Conservation (phyloP, 2,113 vertebrate genomes). For the Gopherus evgoodei region DNA sequence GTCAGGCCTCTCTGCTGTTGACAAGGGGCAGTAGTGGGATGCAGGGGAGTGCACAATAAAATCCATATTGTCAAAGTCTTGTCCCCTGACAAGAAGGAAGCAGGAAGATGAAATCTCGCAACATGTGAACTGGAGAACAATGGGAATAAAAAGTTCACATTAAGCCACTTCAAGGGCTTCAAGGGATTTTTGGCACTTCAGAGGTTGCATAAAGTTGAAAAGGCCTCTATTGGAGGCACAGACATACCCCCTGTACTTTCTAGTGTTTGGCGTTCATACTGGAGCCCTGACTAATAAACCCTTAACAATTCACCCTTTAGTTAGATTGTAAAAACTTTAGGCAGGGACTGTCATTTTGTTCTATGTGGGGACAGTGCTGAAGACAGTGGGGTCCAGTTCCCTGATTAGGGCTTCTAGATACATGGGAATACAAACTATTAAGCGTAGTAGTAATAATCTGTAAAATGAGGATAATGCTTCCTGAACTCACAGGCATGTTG, state of each 20-base stretch:
- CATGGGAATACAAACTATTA: neutral
- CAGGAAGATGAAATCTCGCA: constrained; percentile 43
- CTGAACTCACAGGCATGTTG: neutral
- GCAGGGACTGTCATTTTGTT: neutral
- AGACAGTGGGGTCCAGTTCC: neutral
- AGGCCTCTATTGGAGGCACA: neutral
- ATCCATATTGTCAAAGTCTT: constrained; percentile 76
- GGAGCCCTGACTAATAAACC: neutral
- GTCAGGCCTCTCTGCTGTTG: constrained; percentile 65
- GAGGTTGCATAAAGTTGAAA: neutral
- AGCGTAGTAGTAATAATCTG: neutral
- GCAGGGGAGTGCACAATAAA: constrained; percentile 67
- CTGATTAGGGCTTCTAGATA: neutral
- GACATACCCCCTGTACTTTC: neutral
- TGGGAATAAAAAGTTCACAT: constrained; percentile 2
- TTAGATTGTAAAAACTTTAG: neutral
- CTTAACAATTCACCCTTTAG: neutral
- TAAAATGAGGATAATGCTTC: neutral
- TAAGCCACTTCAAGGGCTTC: neutral
- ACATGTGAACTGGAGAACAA: neutral
- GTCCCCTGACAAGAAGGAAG: constrained; percentile 53
- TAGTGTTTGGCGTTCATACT: neutral
- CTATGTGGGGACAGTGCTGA: neutral
- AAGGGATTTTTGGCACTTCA: neutral
- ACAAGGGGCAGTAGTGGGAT: constrained; percentile 70